Evolutionary conservation across 2,888 invertebrate species (phyloP), one percentile per base, ranked within the genome.

Genomic region (Tetragnatha montana): DNA sequence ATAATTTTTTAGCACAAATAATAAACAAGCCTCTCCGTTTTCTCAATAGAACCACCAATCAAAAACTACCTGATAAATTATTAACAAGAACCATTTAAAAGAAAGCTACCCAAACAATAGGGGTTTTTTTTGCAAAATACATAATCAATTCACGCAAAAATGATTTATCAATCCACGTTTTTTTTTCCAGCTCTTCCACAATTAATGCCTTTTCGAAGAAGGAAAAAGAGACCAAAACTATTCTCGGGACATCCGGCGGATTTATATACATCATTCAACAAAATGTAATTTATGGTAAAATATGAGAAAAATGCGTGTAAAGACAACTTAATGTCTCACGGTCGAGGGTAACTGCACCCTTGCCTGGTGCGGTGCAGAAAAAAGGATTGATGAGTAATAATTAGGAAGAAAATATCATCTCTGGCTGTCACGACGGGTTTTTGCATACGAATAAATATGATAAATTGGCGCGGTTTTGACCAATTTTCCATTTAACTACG

Each of bases 391-490:
- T 85, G 81, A 85, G 21, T 78, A 86, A 81, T 89, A 85, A 89
- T 89, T 89, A 85, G 51, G 81, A 81, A 71, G 78, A 47, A 35
- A 68, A 69, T 76, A 75, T 80, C 70, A 69, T 81, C 70, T 75
- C 81, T 22, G 35, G 81, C 84, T 82, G 88, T 82, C 88, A 84
- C 81, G 84, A 84, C n/a, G 80, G 84, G 70, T 50, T 83, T 85
- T 75, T 70, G 84, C 84, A 84, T 89, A 75, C 80, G 81, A 75
- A 89, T 89, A 89, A 89, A 89, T 81, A 89, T 81, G 88, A 89
- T 89, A 76, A 89, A 89, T 89, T 51, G 84, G 47, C 49, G 79
- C 8, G 81, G 80, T 80, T 89, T 84, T 89, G 60, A 69, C 75
- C 84, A 80, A 81, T 84, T 89, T 89, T 70, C 84, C 22, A 70